phyloP scores from a whole-genome alignment of 2,113 vertebrate species.

The Paramisgurnus dabryanus region DNA sequence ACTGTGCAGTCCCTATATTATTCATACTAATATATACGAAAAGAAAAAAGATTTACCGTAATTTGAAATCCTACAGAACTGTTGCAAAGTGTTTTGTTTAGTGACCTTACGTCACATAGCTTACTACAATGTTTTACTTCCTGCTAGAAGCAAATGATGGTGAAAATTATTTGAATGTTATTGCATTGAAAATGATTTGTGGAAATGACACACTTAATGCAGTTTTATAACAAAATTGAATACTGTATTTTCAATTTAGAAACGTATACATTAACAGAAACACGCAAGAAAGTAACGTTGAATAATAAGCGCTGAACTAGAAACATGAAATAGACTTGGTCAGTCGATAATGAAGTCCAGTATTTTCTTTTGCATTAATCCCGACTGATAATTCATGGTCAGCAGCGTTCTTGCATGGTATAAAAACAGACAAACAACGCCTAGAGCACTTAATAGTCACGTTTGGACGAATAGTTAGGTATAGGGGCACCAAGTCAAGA shows the following conservation, averaged over 20 bases:
- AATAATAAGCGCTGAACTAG: constrained; percentile 85
- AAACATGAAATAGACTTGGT: constrained; percentile 72
- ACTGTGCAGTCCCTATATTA: too few relatives aligned
- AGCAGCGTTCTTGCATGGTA: constrained; percentile 66
- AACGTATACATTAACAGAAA: constrained; percentile 95
- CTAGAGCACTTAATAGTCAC: constrained; percentile 75
- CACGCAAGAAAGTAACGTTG: constrained; percentile 87
- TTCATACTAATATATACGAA: too few relatives aligned
- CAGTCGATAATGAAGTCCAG: constrained; percentile 83
- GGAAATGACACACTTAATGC: constrained; percentile 68
- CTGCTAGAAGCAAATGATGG: background rate
- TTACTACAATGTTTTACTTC: background rate
- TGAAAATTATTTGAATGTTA: constrained; percentile 4
- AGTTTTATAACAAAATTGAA: constrained; percentile 89
- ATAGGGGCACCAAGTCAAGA: constrained; percentile 89
- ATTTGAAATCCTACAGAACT: too few relatives aligned
- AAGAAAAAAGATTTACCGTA: too few relatives aligned
- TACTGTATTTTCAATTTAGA: constrained; percentile 93
- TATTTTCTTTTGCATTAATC: constrained; percentile 85
- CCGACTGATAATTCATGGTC: constrained; percentile 78
- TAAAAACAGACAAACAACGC: constrained; percentile 69
- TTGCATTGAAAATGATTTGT: background rate
- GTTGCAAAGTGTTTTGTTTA: background rate
- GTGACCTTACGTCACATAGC: background rate
- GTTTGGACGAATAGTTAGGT: constrained; percentile 85